Conservation (phyloP, 2,888 invertebrate species). For the Archaeoteleia sp. region DNA sequence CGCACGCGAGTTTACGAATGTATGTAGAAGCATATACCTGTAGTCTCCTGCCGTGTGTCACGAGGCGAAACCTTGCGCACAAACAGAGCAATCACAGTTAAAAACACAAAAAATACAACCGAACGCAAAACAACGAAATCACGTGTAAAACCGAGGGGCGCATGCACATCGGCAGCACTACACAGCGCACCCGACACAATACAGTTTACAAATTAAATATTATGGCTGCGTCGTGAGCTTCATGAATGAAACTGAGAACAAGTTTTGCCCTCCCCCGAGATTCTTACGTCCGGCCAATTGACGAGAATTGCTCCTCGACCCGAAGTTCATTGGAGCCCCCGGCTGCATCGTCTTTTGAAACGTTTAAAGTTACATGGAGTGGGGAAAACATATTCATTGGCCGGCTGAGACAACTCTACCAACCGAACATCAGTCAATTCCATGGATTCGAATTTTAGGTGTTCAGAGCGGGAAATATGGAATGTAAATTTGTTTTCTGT, state of each 20-base stretch:
- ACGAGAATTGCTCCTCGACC: constrained; percentile 48
- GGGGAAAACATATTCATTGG: constrained; percentile 31
- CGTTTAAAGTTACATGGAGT: constrained; percentile 1
- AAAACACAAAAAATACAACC: constrained; percentile 58
- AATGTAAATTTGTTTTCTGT: no score
- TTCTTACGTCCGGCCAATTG: constrained; percentile 53
- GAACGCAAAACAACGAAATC: constrained; percentile 59
- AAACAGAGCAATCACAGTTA: constrained; percentile 55
- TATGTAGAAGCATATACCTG: constrained; percentile 56
- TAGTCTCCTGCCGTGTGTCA: constrained; percentile 58
- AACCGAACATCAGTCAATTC: no score
- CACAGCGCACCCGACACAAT: constrained; percentile 68
- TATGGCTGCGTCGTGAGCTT: constrained; percentile 67
- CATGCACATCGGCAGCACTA: constrained; percentile 70
- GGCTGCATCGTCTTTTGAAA: constrained; percentile 14
- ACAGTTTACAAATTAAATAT: constrained; percentile 70
- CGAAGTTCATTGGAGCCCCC: constrained; percentile 7
- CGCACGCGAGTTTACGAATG: constrained; percentile 28
- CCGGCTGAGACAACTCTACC: background rate
- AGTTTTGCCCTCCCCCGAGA: constrained; percentile 59
- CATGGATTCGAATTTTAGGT: no score
- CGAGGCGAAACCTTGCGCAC: constrained; percentile 52
- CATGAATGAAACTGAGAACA: constrained; percentile 73
- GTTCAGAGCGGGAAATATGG: no score
- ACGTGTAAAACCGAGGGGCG: constrained; percentile 63